These are phyloP conservation scores for Onthophagus sagittarius DNA, from an alignment of 2,888 invertebrate species.

Conservation along the genomic window DNA sequence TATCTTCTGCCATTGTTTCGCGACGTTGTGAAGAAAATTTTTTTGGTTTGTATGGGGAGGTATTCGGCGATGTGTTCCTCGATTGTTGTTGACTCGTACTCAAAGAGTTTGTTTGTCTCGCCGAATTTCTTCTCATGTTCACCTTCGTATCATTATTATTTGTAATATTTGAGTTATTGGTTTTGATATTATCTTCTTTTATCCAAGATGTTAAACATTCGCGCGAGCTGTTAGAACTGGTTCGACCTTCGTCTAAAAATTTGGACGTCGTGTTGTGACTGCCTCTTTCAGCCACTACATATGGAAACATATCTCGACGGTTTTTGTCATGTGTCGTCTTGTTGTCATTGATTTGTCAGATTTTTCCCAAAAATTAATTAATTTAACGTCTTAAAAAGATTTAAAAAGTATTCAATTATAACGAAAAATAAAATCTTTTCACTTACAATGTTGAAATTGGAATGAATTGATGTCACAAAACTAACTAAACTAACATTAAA, in stretches of 20 bases:
- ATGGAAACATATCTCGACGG: constrained; percentile 30
- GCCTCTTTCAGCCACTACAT: constrained; percentile 29
- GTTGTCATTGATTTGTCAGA: constrained; percentile 23
- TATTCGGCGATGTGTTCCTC: constrained; percentile 19
- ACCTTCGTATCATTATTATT: constrained; percentile 17
- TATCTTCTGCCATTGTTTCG: constrained; percentile 38
- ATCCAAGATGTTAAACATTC: constrained; percentile 25
- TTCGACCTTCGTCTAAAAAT: constrained; percentile 23
- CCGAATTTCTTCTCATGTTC: constrained; percentile 13
- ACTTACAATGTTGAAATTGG: too few species aligned
- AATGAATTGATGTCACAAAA: too few species aligned
- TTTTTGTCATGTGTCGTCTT: background rate
- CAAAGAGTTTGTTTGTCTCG: background rate
- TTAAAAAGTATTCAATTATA: too few species aligned
- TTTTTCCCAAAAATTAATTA: too few species aligned
- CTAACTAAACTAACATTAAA: too few species aligned
- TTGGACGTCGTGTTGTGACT: constrained; percentile 22
- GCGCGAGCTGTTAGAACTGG: constrained; percentile 21
- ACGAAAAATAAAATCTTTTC: too few species aligned
- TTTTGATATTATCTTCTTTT: background rate
- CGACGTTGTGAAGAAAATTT: constrained; percentile 28
- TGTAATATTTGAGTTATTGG: constrained; percentile 16
- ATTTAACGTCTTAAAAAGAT: too few species aligned
- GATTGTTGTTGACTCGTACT: background rate
- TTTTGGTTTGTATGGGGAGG: constrained; percentile 25